Conservation (phyloP, 2,888 invertebrate species). For the Elysia crispata region DNA sequence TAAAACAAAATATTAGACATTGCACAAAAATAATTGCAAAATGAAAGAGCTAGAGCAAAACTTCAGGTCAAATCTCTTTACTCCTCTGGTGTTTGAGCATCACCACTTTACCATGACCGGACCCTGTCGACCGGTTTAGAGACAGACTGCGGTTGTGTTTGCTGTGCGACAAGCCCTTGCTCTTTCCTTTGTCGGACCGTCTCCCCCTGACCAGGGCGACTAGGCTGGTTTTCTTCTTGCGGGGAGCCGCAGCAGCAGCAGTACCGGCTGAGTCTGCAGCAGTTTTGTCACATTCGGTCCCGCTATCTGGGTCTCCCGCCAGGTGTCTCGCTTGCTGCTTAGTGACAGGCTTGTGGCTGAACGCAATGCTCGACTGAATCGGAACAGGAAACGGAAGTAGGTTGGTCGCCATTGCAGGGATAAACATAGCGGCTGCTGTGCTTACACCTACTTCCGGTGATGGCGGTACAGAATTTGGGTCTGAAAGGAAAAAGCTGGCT, state of each 20-base stretch:
- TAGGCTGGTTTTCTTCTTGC: slow-evolving; percentile 35
- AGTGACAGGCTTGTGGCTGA: background rate
- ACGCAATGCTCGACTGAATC: background rate
- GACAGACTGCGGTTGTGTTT: slow-evolving; percentile 45
- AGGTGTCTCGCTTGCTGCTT: background rate
- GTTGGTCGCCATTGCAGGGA: slow-evolving; percentile 46
- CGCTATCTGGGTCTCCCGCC: background rate
- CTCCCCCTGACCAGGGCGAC: slow-evolving; percentile 42
- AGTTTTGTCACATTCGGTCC: background rate
- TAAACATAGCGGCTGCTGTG: slow-evolving; percentile 3
- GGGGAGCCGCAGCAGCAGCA: background rate
- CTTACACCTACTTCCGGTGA: too few species aligned
- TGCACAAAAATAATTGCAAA: too few species aligned
- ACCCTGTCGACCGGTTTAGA: slow-evolving; percentile 23
- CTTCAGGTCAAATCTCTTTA: slow-evolving; percentile 31
- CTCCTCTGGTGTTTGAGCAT: slow-evolving; percentile 32
- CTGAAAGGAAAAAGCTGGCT: too few species aligned
- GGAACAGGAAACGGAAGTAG: slow-evolving; percentile 39
- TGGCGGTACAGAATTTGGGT: too few species aligned
- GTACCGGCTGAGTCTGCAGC: background rate
- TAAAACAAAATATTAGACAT: too few species aligned
- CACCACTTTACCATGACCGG: slow-evolving; percentile 5
- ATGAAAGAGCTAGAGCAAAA: too few species aligned
- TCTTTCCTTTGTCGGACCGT: slow-evolving; percentile 39
- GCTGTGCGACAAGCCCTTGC: background rate